Base-by-base conservation (phyloP, 1,140 invertebrate genomes). In the Pseudachorutes palmiensis region DNA sequence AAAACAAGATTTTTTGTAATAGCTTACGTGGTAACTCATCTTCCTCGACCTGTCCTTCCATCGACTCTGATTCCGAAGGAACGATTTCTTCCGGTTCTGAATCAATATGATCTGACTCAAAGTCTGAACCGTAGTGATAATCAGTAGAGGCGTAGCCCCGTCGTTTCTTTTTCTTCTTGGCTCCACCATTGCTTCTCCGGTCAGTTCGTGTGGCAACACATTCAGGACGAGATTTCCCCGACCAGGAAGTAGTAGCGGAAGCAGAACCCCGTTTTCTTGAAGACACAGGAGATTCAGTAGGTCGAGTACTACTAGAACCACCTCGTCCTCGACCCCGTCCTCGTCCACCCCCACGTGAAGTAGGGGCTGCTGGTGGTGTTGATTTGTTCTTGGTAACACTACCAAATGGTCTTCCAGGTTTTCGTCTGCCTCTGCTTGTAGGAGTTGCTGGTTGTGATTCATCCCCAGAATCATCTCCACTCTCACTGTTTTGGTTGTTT, bases 61-160 rank as follows among this genome's bases (percentile, higher is more conserved):
- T 66, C 70, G 73, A 61, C 77, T 75, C 68, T 75, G 77, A 66
- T 55, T 74, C 63, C 75, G 76, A 69, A 75, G 67, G 57, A 16
- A 33, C 74, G 45, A 59, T 63, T 64, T 63, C 60, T 3, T 75
- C 73, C n/a, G 29, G 41, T 45, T 75, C 73, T 0, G 64, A 68
- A 1, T 71, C 73, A 41, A 68, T 68, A 24, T 71, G 65, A 60
- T 74, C 73, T 2, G 70, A 73, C 26, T 75, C 74, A 58, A 75
- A 75, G 32, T 75, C 75, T 22, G 74, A 75, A 14, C 75, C 75
- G 65, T 75, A 75, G 65, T 75, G 75, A 66, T 75, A 74, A 57
- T 74, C 72, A 5, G 51, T 26, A 14, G 51, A 19, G 24, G 51
- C 12, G 24, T 19, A 55, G 12, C 51, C 51, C 24, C 51, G 51